Evolutionary conservation across 1,140 invertebrate species (phyloP), one percentile per base, ranked within the genome.

Genomic region (Drosophila ficusphila): DNA sequence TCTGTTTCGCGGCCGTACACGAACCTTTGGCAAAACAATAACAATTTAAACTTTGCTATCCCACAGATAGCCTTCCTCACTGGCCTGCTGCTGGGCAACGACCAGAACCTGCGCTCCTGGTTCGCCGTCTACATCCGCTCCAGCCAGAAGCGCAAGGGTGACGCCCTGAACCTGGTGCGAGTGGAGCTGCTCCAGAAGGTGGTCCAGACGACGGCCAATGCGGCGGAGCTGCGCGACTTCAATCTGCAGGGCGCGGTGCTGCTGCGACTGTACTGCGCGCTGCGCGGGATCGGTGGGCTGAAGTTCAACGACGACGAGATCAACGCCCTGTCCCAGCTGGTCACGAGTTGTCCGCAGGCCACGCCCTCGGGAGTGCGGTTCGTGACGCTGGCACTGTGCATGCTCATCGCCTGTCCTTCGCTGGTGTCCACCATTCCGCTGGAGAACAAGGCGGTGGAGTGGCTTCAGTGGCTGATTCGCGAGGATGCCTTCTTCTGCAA

Each of bases 241-340:
- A 95, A 97, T 2, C 94, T 98, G 0, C 94, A 97, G 92, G 96
- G 96, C 12, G 96, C 96, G 21, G 95, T 96, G 2, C 91, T 98
- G 16, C 91, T 98, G 16, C 92, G 97, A 38, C 93, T 99, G 0
- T 98, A 98, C 85, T 98, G 97, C 92, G 97, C 98, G 8, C 92
- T 99, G 0, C 94, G 97, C 77, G 97, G 97, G 29, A 97, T 99
- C 54, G 97, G 97, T 3, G 96, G 96, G 7, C 95, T 98, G 0
- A 98, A 98, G 94, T 97, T 98, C 91, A 96, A 97, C 85, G 98
- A 99, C 90, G 97, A 99, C 68, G 98, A 99, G 93, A 95, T 98
- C 12, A 93, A 94, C 44, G 93, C 95, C 21, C 93, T 99, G 16
- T 94, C 99, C 0, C 94, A 96, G 77, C 91, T 99, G 27, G 93